phyloP scores from a whole-genome alignment of 2,113 vertebrate genomes.

The Cryptotis parvus region DNA sequence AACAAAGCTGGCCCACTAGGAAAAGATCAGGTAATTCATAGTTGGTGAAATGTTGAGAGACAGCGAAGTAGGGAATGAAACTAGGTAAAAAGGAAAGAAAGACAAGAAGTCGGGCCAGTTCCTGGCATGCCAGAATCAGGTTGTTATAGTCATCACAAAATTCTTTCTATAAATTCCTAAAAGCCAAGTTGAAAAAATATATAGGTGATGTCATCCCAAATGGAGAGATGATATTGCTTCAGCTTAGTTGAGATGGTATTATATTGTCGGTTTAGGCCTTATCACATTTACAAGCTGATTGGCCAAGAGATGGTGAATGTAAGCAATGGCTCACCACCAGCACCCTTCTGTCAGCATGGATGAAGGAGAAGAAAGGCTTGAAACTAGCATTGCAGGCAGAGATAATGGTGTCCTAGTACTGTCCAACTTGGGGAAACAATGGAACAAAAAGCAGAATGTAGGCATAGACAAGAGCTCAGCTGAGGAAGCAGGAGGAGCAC shows the following conservation, averaged over 20 bases:
- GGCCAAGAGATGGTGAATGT: neutral
- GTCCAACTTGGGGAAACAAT: no score
- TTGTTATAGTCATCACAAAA: no score
- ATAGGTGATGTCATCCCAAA: neutral
- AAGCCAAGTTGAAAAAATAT: neutral
- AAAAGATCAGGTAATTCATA: neutral
- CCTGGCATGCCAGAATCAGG: neutral
- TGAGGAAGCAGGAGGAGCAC: no score
- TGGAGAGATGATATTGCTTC: no score
- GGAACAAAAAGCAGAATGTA: no score
- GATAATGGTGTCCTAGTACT: no score
- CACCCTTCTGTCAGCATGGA: neutral
- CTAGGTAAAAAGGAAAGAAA: fast-evolving
- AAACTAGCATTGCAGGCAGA: no score
- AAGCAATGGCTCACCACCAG: neutral
- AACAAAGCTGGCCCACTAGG: neutral
- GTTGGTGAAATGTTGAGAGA: fast-evolving
- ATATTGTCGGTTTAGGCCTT: neutral
- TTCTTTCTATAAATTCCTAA: no score
- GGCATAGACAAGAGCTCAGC: no score
- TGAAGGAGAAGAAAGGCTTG: neutral
- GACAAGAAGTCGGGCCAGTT: fast-evolving
- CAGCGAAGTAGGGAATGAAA: fast-evolving
- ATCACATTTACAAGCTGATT: neutral
- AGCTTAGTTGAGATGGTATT: no score